Conservation (phyloP, 1,140 invertebrate genomes). For the Pseudomyrmex dendroicus region DNA sequence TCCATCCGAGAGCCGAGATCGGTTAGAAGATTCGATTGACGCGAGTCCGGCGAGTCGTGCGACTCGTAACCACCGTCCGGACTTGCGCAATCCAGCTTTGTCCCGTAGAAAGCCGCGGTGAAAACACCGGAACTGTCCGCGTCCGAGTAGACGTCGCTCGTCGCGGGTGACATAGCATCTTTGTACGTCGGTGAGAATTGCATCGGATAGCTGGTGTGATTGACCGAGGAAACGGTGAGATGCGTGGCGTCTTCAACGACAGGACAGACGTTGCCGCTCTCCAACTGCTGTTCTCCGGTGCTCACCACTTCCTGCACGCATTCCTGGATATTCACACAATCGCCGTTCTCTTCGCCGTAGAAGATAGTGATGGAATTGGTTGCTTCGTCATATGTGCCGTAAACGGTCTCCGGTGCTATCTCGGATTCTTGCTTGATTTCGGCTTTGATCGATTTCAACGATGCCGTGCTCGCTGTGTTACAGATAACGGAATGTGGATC, state of each 20-base stretch:
- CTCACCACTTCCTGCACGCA: slow-evolving; percentile 79
- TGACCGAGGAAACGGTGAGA: neutral
- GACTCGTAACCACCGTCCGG: slow-evolving; percentile 84
- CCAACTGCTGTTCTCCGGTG: slow-evolving; percentile 45
- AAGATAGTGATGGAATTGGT: slow-evolving; percentile 91
- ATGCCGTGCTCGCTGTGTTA: neutral
- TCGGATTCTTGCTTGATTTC: slow-evolving; percentile 81
- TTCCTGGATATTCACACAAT: slow-evolving; percentile 71
- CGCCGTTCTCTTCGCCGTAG: slow-evolving; percentile 86
- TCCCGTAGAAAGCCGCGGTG: neutral
- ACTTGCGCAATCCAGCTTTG: slow-evolving; percentile 71
- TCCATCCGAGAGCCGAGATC: slow-evolving; percentile 88
- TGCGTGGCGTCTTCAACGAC: neutral
- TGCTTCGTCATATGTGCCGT: slow-evolving; percentile 89
- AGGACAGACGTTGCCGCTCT: neutral
- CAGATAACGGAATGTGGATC: slow-evolving; percentile 48
- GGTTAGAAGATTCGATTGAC: slow-evolving; percentile 78
- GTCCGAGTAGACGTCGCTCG: slow-evolving; percentile 77
- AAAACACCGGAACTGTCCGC: slow-evolving; percentile 69
- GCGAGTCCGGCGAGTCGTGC: slow-evolving; percentile 77
- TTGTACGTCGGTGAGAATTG: slow-evolving; percentile 74
- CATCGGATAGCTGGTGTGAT: slow-evolving; percentile 59
- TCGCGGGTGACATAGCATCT: slow-evolving; percentile 80
- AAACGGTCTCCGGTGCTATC: slow-evolving; percentile 83
- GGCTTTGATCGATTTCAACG: slow-evolving; percentile 75